Evolutionary conservation across 2,797 vertebrate species (phyloP).

Genomic region (Thaleichthys pacificus): DNA sequence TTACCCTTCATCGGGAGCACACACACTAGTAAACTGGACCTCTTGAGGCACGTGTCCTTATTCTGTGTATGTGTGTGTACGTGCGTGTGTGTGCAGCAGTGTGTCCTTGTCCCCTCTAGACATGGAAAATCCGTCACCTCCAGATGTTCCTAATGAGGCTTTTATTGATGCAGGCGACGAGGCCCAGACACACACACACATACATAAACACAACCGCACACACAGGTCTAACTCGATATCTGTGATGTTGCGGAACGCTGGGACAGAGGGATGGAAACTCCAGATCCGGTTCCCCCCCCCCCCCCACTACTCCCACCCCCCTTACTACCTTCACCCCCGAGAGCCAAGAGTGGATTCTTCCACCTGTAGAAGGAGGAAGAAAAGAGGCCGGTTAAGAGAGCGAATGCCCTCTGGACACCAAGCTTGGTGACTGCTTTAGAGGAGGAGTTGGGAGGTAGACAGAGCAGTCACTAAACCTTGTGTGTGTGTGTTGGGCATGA

Average conservation of each 20-base stretch:
- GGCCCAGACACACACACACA: not conserved
- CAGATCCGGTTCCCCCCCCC: conserved; percentile 15
- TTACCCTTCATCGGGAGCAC: too few species aligned
- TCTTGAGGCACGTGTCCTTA: too few species aligned
- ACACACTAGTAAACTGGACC: too few species aligned
- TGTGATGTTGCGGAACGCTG: conserved; percentile 26
- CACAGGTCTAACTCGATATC: conserved; percentile 6
- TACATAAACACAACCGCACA: not conserved
- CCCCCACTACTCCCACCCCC: too few species aligned
- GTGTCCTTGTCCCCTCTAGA: conserved; percentile 18
- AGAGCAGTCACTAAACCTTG: conserved; percentile 9
- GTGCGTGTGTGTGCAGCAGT: not conserved
- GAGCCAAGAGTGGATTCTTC: conserved; percentile 31
- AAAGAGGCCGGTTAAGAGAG: conserved; percentile 24
- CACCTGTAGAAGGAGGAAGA: too few species aligned
- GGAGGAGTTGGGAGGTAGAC: conserved; percentile 18
- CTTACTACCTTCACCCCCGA: conserved; percentile 15
- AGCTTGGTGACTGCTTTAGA: conserved; percentile 23
- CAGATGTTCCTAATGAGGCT: conserved; percentile 24
- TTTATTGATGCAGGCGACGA: conserved; percentile 15
- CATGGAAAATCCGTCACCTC: conserved; percentile 43
- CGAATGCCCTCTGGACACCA: conserved; percentile 28
- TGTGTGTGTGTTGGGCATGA: conserved; percentile 4
- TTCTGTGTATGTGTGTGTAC: not conserved
- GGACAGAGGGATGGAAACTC: conserved; percentile 41